A percentile compares a stretch with the other conserved stretches of the same genome.
Conservation (phyloP, 2,797 vertebrate genomes). For the Lepidocolaptes lacrymiger region DNA sequence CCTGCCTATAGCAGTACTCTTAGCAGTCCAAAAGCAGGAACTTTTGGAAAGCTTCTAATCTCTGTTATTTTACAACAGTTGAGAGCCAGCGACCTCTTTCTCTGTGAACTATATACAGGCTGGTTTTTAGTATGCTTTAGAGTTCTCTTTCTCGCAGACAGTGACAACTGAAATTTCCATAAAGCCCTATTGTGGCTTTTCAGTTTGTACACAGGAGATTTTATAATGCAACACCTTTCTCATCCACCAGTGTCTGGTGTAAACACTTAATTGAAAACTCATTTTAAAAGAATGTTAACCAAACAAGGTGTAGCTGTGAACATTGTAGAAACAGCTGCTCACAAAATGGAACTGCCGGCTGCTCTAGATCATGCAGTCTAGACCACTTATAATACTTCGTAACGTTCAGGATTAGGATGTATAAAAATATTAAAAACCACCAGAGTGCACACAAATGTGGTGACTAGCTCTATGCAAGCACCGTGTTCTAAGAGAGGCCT, state of each 20-base stretch:
- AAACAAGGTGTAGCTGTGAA: slow-evolving; percentile 35
- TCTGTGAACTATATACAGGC: slow-evolving; percentile 42
- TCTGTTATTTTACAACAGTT: neutral
- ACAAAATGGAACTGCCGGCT: slow-evolving; percentile 21
- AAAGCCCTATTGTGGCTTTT: neutral
- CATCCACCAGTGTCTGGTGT: slow-evolving; percentile 4
- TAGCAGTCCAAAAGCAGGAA: neutral
- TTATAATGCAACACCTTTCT: neutral
- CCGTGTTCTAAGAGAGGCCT: slow-evolving; percentile 60
- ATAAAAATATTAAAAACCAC: slow-evolving; percentile 70
- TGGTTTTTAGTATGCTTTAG: slow-evolving; percentile 20
- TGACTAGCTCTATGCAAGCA: slow-evolving; percentile 65
- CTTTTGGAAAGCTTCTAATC: neutral
- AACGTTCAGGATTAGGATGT: slow-evolving; percentile 54
- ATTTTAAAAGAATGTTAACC: slow-evolving; percentile 25
- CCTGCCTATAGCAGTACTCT: neutral
- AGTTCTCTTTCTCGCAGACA: slow-evolving; percentile 50
- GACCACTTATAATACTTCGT: slow-evolving; percentile 41
- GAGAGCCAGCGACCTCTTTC: neutral
- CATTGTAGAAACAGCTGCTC: neutral
- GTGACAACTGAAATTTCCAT: slow-evolving; percentile 14
- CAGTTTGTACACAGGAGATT: neutral
- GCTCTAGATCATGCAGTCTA: slow-evolving; percentile 67
- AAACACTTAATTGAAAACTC: slow-evolving; percentile 45
- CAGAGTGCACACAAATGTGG: slow-evolving; percentile 61